These are phyloP conservation scores for Tachycineta bicolor DNA, from an alignment of 2,113 vertebrate genomes.

Conservation along the genomic window DNA sequence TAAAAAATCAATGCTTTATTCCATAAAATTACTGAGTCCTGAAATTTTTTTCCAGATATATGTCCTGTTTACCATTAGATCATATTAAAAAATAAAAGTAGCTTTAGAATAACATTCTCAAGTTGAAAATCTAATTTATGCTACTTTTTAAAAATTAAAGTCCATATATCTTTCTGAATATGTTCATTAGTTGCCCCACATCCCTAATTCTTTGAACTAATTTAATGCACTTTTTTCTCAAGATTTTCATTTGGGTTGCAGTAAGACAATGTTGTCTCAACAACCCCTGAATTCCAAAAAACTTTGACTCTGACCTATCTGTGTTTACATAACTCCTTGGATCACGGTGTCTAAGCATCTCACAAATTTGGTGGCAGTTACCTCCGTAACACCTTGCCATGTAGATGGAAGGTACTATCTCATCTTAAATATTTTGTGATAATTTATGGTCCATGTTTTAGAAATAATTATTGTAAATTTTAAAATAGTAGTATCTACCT, in stretches of 20 bases:
- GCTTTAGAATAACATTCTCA: not conserved
- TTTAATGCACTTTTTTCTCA: not conserved
- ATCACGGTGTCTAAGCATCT: not conserved
- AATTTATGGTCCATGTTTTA: not conserved
- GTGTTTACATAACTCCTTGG: not conserved
- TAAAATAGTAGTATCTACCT: not conserved
- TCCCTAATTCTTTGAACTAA: not conserved
- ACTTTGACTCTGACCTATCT: not conserved
- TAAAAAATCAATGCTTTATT: not conserved
- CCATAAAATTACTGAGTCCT: not conserved
- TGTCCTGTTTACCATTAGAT: not conserved
- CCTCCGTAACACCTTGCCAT: not conserved
- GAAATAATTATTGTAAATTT: not conserved
- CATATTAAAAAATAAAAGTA: not conserved
- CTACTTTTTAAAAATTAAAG: not conserved
- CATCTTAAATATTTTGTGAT: not conserved
- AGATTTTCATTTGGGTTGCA: not conserved
- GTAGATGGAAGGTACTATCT: not conserved
- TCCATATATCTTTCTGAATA: not conserved
- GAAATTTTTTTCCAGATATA: not conserved
- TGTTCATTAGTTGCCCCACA: not conserved
- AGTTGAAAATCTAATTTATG: not conserved
- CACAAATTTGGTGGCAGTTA: not conserved
- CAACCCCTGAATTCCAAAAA: not conserved
- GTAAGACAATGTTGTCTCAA: not conserved